phyloP scores from a whole-genome alignment of 2,888 invertebrate species.

The Limnephilus auricula region DNA sequence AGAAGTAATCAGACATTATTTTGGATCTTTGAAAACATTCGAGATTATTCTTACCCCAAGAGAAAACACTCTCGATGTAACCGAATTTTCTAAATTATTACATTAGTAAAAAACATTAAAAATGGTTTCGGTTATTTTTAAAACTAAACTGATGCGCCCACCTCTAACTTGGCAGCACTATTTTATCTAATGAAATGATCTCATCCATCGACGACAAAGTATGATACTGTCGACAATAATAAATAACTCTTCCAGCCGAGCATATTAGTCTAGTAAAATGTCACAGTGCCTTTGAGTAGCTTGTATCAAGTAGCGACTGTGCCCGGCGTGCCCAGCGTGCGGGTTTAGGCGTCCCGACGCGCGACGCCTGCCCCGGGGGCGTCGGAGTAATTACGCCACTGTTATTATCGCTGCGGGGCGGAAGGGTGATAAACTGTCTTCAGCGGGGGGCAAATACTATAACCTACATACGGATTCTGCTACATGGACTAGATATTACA shows the following conservation, averaged over 20 bases:
- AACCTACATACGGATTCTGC: neutral
- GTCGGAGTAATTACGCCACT: constrained; percentile 63
- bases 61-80: too few species aligned
- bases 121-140: too few species aligned
- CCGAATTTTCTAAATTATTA: too few species aligned
- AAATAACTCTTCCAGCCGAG: neutral
- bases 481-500: neutral
- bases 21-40: too few species aligned
- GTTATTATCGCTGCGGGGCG: constrained; percentile 63
- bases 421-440: constrained; percentile 63
- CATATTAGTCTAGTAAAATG: neutral
- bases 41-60: too few species aligned
- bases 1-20: too few species aligned
- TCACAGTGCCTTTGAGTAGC: neutral
- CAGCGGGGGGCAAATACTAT: constrained; percentile 57
- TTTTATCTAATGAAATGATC: neutral
- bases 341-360: constrained; percentile 50
- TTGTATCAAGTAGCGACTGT: neutral
- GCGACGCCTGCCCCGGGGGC: constrained; percentile 51
- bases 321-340: neutral
- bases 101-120: too few species aligned
- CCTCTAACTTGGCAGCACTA: neutral
- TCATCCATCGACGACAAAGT: neutral
- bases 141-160: too few species aligned
- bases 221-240: neutral